Conservation (phyloP, 1,140 invertebrate species). For the Diorhabda sublineata region DNA sequence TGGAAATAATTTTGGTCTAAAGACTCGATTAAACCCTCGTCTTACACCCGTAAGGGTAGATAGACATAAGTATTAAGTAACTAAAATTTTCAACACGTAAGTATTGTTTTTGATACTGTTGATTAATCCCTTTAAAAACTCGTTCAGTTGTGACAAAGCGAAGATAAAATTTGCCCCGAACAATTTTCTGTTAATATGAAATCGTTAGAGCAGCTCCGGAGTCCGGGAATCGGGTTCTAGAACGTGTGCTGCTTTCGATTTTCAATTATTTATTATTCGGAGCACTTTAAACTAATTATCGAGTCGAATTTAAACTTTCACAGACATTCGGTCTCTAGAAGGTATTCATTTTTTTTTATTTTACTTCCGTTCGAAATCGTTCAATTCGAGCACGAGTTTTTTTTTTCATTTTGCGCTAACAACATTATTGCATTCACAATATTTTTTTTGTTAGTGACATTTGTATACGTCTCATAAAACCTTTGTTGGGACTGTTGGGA, state of each 20-base stretch:
- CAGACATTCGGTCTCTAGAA: neutral
- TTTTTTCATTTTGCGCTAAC: too few relatives aligned
- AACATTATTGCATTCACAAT: too few relatives aligned
- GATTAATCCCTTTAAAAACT: too few relatives aligned
- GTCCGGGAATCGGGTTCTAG: neutral
- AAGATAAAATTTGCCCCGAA: neutral
- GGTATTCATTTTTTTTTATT: neutral
- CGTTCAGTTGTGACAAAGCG: neutral
- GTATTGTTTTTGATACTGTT: too few relatives aligned
- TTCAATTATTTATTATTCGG: neutral
- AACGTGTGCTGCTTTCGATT: neutral
- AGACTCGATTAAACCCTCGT: too few relatives aligned
- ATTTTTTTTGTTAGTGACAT: too few relatives aligned
- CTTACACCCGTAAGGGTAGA: too few relatives aligned
- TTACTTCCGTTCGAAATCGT: neutral
- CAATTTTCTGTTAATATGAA: constrained; percentile 3
- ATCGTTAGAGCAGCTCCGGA: constrained; percentile 1
- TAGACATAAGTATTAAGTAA: too few relatives aligned
- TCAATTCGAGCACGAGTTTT: neutral
- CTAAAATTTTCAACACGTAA: too few relatives aligned
- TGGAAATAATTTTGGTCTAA: too few relatives aligned
- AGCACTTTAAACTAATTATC: constrained; percentile 3
- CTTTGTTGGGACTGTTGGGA: too few relatives aligned
- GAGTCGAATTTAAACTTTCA: constrained; percentile 1
- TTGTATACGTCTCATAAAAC: too few relatives aligned